Base-by-base conservation (phyloP, 2,113 vertebrate genomes). In the Amphiprion ocellaris region DNA sequence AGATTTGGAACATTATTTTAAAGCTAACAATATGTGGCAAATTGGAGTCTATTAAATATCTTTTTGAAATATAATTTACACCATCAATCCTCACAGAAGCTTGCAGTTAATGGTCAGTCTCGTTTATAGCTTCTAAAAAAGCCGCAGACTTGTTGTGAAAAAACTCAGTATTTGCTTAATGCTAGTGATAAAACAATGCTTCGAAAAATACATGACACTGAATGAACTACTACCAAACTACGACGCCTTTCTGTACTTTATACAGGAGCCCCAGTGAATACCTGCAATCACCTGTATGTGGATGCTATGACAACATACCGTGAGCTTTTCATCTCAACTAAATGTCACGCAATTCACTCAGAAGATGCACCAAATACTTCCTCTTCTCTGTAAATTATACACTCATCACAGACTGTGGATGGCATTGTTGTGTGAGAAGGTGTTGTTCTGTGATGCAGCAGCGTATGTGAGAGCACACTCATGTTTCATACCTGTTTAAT, bases 291-390 rank as follows among this genome's bases (percentile, higher is more conserved):
- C n/a, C 19, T 59, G 52, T 44, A 16, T 49, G 52, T 64, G 39
- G 62, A 55, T 61, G 33, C 28, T 30, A 23, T 54, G 19, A 74
- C 21, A 26, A 28, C 21, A n/a, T 16, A 65, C 30, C 26, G 44
- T 37, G 46, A 73, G 9, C 4, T 21, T 68, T 52, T 53, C n/a
- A 23, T 52, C 14, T 53, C 1, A 30, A 17, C 21, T 47, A 74
- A 66, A 83, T 76, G 58, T 56, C 24, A n/a, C 50, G 10, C 53
- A 17, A 47, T 56, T 39, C 23, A 5, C 24, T 65, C 1, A 16
- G 30, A 67, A 54, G 16, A 69, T 23, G 2, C 67, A 24, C 14
- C 41, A 83, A 41, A 84, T 72, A 55, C 46, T 26, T 39, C 14
- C 4, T 60, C 24, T 23, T 23, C 26, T 2, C 16, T 30, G 26